Evolutionary conservation across 2,797 vertebrate species (phyloP).

Genomic region (Sebastiscus tertius): DNA sequence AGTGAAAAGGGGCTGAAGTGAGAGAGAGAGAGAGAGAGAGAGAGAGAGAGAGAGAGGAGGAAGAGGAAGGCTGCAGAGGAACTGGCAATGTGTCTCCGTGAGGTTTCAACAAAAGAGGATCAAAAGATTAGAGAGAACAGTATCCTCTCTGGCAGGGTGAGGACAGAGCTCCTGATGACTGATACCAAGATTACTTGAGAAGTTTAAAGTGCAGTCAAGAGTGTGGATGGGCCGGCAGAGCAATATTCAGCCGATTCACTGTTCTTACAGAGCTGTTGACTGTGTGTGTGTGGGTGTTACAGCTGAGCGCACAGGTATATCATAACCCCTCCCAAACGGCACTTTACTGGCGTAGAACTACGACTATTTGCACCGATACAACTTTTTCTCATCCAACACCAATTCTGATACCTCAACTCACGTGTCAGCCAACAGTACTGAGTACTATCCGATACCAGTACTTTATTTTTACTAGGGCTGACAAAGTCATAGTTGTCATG

Average conservation of each 20-base stretch:
- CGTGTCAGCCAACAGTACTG: not conserved
- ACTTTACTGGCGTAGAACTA: not conserved
- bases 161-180: constrained; percentile 50
- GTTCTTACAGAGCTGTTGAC: not conserved
- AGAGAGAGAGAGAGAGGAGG: not conserved
- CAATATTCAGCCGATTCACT: not conserved
- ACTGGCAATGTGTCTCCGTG: constrained; percentile 39
- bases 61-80: not conserved
- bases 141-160: constrained; percentile 53
- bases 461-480: not conserved
- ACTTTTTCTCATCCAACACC: not conserved
- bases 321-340: not conserved
- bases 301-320: not conserved
- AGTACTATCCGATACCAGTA: not conserved
- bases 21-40: not conserved
- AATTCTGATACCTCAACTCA: not conserved
- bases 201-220: constrained; percentile 42
- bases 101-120: constrained; percentile 75
- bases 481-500: no score
- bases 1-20: constrained; percentile 11
- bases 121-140: constrained; percentile 69
- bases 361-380: not conserved
- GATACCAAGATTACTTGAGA: constrained; percentile 53
- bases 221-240: not conserved
- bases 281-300: not conserved